Evolutionary conservation across 1,140 invertebrate genomes (phyloP).

Genomic region (Globodera ellingtonae): DNA sequence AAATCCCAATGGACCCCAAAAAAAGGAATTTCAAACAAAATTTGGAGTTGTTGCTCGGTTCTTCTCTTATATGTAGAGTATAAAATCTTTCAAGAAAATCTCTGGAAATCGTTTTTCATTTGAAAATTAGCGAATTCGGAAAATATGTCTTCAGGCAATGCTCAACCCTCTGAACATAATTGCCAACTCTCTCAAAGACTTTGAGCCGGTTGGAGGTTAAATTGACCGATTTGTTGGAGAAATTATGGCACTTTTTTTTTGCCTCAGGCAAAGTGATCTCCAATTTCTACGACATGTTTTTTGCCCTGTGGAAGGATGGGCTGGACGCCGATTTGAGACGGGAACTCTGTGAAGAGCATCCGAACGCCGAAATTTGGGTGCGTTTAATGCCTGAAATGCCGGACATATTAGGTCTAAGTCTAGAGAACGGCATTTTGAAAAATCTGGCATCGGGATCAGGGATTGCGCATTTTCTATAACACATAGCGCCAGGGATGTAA

Average conservation of each 20-base stretch:
- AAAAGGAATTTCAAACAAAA: no score
- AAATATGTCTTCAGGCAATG: slow-evolving; percentile 35
- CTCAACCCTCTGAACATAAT: slow-evolving; percentile 51
- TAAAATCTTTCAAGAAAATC: no score
- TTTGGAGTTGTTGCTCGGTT: no score
- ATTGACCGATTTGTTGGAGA: background rate
- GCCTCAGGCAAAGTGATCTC: slow-evolving; percentile 29
- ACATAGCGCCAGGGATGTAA: no score
- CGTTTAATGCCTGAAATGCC: slow-evolving; percentile 5
- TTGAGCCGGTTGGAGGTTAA: slow-evolving; percentile 50
- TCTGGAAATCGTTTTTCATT: no score
- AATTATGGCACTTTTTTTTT: background rate
- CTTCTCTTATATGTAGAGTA: no score
- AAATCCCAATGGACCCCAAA: no score
- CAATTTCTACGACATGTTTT: slow-evolving; percentile 50
- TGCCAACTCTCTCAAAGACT: slow-evolving; percentile 49
- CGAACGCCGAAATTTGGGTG: slow-evolving; percentile 48
- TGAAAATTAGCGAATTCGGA: no score
- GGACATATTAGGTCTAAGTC: no score
- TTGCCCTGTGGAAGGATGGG: slow-evolving; percentile 44
- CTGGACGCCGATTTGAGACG: slow-evolving; percentile 38
- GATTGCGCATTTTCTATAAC: no score
- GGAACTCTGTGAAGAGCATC: slow-evolving; percentile 32
- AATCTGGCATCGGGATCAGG: no score
- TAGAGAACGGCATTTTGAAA: no score